Evolutionary conservation across 2,888 invertebrate genomes (phyloP).

Genomic region (Clanis bilineata): DNA sequence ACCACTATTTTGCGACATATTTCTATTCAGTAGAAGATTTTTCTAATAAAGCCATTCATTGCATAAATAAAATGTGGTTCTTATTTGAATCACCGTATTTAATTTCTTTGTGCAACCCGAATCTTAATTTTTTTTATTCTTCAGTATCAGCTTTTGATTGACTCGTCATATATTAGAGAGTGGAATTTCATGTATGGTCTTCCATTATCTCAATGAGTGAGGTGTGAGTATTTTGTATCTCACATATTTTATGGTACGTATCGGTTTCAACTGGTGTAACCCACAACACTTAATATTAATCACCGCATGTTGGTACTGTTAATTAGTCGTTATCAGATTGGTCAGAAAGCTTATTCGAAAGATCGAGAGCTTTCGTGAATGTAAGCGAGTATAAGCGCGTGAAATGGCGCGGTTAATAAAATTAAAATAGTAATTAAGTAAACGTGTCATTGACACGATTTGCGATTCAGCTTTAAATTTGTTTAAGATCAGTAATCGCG

Average conservation of each 20-base stretch:
- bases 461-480: background rate
- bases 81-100: no score
- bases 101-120: no score
- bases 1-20: no score
- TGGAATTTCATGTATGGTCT: background rate
- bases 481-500: background rate
- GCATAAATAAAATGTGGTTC: no score
- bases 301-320: slow-evolving; percentile 39
- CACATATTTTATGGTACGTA: slow-evolving; percentile 4
- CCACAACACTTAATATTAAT: slow-evolving; percentile 46
- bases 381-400: slow-evolving; percentile 6
- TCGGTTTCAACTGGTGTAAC: slow-evolving; percentile 32
- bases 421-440: background rate
- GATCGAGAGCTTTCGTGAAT: slow-evolving; percentile 12
- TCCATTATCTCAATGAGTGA: background rate
- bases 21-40: no score
- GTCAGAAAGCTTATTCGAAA: slow-evolving; percentile 33
- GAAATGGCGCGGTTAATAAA: slow-evolving; percentile 6
- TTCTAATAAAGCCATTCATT: no score
- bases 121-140: no score
- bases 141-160: background rate
- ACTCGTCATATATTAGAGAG: background rate
- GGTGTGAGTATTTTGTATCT: slow-evolving; percentile 12
- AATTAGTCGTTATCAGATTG: slow-evolving; percentile 43
- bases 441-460: background rate